Conservation (phyloP, 2,888 invertebrate species). For the Congeria kusceri region DNA sequence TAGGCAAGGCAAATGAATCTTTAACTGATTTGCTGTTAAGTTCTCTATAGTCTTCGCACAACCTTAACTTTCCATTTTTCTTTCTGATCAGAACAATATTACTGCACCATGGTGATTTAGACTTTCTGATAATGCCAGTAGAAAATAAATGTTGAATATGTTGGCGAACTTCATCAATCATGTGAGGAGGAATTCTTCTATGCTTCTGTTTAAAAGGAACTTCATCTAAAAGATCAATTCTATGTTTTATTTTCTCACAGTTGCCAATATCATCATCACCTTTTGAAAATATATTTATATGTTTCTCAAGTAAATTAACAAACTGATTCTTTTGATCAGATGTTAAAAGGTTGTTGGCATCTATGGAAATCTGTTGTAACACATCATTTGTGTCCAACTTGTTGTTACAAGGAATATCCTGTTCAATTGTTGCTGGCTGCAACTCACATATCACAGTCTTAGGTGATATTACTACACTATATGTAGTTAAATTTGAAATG, state of each 20-base stretch:
- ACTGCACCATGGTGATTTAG: neutral
- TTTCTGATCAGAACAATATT: neutral
- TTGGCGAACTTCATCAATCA: conserved; percentile 14
- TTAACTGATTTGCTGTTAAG: neutral
- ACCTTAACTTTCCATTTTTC: neutral
- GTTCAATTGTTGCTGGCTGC: conserved; percentile 22
- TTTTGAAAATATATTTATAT: conserved; percentile 13
- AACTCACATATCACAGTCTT: conserved; percentile 19
- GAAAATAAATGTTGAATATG: neutral
- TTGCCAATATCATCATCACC: neutral
- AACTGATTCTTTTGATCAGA: conserved; percentile 1
- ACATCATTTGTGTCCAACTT: neutral
- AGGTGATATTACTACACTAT: conserved; percentile 16
- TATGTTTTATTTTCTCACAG: conserved; percentile 3
- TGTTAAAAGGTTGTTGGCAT: neutral
- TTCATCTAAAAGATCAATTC: neutral
- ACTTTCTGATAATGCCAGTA: neutral
- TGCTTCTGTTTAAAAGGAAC: conserved; percentile 5
- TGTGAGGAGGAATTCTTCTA: neutral
- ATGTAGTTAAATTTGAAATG: conserved; percentile 24
- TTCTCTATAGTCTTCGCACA: neutral
- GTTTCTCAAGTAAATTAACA: neutral
- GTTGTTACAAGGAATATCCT: neutral
- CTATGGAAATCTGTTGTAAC: neutral
- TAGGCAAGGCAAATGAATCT: neutral